Evolutionary conservation across 2,113 vertebrate genomes (phyloP).

Genomic region (Amazona vittata): DNA sequence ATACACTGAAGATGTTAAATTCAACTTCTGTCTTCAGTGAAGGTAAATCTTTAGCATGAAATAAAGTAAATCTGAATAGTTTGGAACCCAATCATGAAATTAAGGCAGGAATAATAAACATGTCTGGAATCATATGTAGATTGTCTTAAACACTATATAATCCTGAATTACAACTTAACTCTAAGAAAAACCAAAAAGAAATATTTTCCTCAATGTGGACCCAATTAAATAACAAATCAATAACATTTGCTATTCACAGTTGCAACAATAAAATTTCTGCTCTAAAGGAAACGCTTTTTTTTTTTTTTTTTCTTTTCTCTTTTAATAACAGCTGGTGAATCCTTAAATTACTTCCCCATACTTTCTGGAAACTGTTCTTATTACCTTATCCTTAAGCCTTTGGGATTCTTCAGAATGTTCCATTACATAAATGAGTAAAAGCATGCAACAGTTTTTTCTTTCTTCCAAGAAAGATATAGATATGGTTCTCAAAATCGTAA

Average conservation of each 20-base stretch:
- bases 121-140: neutral
- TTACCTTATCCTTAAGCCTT: neutral
- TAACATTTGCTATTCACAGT: neutral
- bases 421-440: neutral
- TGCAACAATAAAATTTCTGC: neutral
- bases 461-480: neutral
- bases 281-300: neutral
- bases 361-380: neutral
- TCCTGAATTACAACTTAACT: neutral
- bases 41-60: neutral
- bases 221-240: neutral
- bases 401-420: neutral
- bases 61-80: neutral
- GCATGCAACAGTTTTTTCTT: fast-evolving
- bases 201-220: neutral
- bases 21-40: neutral
- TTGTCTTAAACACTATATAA: neutral
- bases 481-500: neutral
- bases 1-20: neutral
- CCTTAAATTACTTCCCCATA: neutral
- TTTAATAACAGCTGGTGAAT: neutral
- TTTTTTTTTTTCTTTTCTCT: neutral
- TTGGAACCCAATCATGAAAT: neutral
- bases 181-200: neutral
- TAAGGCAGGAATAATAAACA: neutral